Percentiles rank a stretch among this genome's conserved stretches.
Evolutionary conservation across 2,113 vertebrate genomes (phyloP).

Genomic region (Sinocyclocheilus anshuiensis): DNA sequence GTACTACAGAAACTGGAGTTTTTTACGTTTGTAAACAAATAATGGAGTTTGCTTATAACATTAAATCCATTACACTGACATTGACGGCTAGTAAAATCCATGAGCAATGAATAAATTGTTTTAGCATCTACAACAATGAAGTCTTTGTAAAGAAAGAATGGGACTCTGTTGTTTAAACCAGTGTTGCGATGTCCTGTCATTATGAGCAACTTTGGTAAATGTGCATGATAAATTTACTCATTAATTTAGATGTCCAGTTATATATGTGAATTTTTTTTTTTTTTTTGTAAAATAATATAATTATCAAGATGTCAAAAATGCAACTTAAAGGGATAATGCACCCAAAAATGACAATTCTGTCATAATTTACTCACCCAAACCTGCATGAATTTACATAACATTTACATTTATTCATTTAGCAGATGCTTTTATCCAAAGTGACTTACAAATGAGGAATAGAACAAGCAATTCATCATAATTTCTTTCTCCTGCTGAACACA

Average conservation of each 20-base stretch:
- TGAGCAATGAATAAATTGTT: background rate
- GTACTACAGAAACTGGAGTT: background rate
- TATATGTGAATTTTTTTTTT: background rate
- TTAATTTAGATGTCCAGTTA: background rate
- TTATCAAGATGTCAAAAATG: background rate
- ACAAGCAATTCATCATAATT: background rate
- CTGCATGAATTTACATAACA: background rate
- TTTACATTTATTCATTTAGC: background rate
- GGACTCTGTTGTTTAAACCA: slow-evolving; percentile 23
- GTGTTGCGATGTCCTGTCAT: background rate
- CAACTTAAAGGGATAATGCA: background rate
- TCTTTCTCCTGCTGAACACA: background rate
- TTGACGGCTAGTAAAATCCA: background rate
- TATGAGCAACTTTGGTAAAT: background rate
- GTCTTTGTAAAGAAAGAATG: slow-evolving; percentile 13
- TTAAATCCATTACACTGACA: background rate
- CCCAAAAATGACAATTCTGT: too few species aligned
- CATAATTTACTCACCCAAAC: too few species aligned
- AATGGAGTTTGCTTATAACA: background rate
- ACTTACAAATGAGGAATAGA: background rate
- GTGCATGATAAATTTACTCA: background rate
- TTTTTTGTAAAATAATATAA: background rate
- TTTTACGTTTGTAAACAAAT: background rate
- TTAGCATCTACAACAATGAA: slow-evolving; percentile 17
- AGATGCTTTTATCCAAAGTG: background rate